phyloP scores from a whole-genome alignment of 1,140 invertebrate species.

The Papilio polyxenes region DNA sequence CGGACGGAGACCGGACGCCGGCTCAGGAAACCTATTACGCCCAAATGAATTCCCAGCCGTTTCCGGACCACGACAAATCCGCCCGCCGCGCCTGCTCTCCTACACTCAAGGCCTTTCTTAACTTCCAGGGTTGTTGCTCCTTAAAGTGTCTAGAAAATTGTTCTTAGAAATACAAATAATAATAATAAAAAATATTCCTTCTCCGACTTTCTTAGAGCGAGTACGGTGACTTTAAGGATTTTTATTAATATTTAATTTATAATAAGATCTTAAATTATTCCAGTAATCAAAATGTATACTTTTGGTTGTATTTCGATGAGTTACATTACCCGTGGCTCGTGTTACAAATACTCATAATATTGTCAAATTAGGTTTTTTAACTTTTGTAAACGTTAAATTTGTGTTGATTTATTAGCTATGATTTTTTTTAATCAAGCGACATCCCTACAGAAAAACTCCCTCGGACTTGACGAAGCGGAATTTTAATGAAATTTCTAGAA shows the following conservation, averaged over 20 bases:
- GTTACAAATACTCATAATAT: background rate
- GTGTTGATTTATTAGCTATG: background rate
- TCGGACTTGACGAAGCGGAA: constrained; percentile 75
- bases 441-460: constrained; percentile 62
- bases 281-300: background rate
- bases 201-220: background rate
- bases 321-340: background rate
- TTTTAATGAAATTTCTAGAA: constrained; percentile 79
- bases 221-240: constrained; percentile 14
- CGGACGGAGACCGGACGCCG: constrained; percentile 56
- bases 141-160: background rate
- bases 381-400: background rate
- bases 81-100: constrained; percentile 60
- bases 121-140: constrained; percentile 54
- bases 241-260: background rate
- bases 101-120: constrained; percentile 67
- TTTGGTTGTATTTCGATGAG: background rate
- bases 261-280: background rate
- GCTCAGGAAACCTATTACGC: constrained; percentile 79
- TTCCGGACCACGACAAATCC: constrained; percentile 77
- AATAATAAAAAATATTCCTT: background rate
- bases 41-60: constrained; percentile 79
- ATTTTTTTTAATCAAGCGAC: constrained; percentile 40
- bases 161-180: background rate
- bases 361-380: background rate